Percentiles rank a stretch among this genome's conserved stretches.
Conservation (phyloP, 2,113 vertebrate species). For the Microtus ochrogaster region DNA sequence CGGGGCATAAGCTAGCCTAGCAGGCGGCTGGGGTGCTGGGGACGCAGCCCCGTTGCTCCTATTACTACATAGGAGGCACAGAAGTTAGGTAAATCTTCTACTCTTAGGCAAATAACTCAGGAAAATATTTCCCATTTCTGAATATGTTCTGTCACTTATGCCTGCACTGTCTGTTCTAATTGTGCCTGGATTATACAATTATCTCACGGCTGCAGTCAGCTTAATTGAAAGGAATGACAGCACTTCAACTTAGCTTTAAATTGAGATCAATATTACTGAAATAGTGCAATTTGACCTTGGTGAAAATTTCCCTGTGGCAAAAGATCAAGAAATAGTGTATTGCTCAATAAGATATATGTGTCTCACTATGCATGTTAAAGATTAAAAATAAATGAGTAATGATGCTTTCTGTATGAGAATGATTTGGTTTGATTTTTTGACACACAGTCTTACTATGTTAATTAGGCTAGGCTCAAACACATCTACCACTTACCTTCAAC, state of each 20-base stretch:
- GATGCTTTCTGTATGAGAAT: not conserved
- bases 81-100: conserved; percentile 7
- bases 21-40: too few species aligned
- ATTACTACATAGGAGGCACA: not conserved
- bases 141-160: not conserved
- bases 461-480: not conserved
- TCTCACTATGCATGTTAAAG: not conserved
- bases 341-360: not conserved
- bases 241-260: conserved; percentile 62
- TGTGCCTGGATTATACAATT: not conserved
- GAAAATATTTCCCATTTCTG: not conserved
- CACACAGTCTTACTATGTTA: not conserved
- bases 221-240: conserved; percentile 47
- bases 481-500: not conserved
- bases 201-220: not conserved
- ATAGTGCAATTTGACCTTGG: conserved; percentile 23
- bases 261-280: conserved; percentile 61
- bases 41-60: too few species aligned
- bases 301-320: conserved; percentile 48
- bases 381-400: conserved; percentile 37
- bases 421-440: not conserved
- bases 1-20: too few species aligned
- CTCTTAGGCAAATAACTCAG: conserved; percentile 38
- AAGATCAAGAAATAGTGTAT: conserved; percentile 18
- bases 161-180: not conserved